A percentile compares a stretch with the other conserved stretches of the same genome.
phyloP scores from a whole-genome alignment of 1,140 invertebrate genomes.

The Drosophila tropicalis region DNA sequence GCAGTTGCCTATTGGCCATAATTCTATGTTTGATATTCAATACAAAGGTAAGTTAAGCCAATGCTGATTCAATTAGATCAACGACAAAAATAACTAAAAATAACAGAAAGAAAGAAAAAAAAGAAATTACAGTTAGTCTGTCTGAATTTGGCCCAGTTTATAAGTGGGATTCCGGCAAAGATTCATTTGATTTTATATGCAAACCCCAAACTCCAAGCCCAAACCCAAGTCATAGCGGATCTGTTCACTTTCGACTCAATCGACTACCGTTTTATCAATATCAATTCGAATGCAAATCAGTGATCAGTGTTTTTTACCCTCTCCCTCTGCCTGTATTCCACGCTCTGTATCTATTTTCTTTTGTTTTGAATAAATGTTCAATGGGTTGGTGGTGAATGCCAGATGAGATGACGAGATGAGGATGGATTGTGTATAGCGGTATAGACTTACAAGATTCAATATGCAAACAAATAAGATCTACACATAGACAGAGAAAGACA shows the following conservation, averaged over 20 bases:
- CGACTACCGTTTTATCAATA: constrained; percentile 77
- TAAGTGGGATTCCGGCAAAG: constrained; percentile 14
- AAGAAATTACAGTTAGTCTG: constrained; percentile 53
- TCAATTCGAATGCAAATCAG: constrained; percentile 78
- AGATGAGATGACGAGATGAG: constrained; percentile 31
- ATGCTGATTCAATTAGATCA: constrained; percentile 45
- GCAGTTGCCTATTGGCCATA: constrained; percentile 68
- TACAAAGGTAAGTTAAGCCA: constrained; percentile 66
- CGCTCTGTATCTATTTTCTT: neutral
- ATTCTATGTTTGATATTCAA: constrained; percentile 73
- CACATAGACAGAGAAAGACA: constrained; percentile 6
- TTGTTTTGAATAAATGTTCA: neutral
- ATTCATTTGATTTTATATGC: constrained; percentile 51
- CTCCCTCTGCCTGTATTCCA: too few relatives aligned
- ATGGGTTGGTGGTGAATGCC: constrained; percentile 28
- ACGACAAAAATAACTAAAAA: constrained; percentile 33
- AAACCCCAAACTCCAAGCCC: constrained; percentile 57
- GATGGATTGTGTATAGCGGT: constrained; percentile 45
- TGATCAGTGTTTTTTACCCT: constrained; percentile 34
- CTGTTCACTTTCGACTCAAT: constrained; percentile 74
- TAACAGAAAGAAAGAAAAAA: too few relatives aligned
- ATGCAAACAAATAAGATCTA: constrained; percentile 18
- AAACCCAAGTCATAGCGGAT: constrained; percentile 65
- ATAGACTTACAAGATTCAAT: constrained; percentile 32
- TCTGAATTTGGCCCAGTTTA: constrained; percentile 52